These are phyloP conservation scores for Himalopsyche tibetana DNA, from an alignment of 2,888 invertebrate genomes.

Conservation along the genomic window DNA sequence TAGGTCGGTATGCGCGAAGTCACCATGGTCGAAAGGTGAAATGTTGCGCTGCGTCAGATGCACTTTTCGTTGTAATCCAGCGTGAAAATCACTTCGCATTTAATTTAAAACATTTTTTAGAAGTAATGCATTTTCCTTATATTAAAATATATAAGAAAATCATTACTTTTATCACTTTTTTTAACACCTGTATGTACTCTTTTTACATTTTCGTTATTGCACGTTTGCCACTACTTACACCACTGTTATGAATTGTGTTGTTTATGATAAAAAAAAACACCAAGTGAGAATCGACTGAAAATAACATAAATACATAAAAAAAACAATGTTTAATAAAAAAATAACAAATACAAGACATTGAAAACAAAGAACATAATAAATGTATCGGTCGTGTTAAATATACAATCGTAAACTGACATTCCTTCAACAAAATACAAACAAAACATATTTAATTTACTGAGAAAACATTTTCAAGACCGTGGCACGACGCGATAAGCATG, in stretches of 20 bases:
- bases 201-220: conserved; percentile 1
- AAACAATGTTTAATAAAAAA: not conserved
- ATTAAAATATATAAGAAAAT: conserved; percentile 39
- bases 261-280: not conserved
- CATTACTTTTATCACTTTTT: not conserved
- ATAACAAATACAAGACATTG: too few species aligned
- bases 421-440: too few species aligned
- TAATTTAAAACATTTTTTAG: not conserved
- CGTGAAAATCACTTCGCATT: not conserved
- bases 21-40: conserved; percentile 72
- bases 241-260: not conserved
- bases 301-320: not conserved
- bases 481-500: too few species aligned
- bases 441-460: too few species aligned
- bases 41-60: not conserved
- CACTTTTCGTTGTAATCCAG: not conserved
- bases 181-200: not conserved
- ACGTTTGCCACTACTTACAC: not conserved
- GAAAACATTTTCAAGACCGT: too few species aligned
- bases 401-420: too few species aligned
- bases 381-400: too few species aligned
- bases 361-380: too few species aligned
- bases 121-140: conserved; percentile 10
- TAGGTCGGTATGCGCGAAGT: conserved; percentile 81
- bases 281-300: not conserved